Evolutionary conservation across 2,888 invertebrate genomes (phyloP).

Genomic region (Steinernema scapterisci): DNA sequence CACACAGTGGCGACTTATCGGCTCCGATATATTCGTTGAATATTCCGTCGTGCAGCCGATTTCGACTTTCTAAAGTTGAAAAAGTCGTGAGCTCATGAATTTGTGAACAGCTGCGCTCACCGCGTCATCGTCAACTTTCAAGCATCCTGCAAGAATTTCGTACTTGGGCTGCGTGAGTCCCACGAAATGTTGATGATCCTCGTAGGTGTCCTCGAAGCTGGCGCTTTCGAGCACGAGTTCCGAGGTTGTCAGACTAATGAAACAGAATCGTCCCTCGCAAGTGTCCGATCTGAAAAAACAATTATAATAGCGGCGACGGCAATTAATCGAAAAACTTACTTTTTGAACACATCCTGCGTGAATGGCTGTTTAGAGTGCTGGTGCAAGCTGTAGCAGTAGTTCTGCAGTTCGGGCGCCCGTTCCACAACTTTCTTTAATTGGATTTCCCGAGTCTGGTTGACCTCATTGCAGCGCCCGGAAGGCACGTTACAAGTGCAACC

Average conservation of each 20-base stretch:
- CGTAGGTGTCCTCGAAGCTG: conserved; percentile 52
- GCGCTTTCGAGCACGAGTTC: conserved; percentile 62
- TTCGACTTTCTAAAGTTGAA: conserved; percentile 56
- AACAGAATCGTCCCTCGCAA: conserved; percentile 66
- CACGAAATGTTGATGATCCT: conserved; percentile 56
- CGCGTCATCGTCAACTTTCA: conserved; percentile 64
- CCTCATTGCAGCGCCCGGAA: conserved; percentile 61
- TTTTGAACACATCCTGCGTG: conserved; percentile 61
- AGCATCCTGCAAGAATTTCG: conserved; percentile 64
- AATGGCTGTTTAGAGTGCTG: conserved; percentile 59
- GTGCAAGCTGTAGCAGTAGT: conserved; percentile 64
- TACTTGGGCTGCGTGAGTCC: conserved; percentile 54
- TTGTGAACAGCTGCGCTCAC: conserved; percentile 39
- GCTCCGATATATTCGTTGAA: conserved; percentile 50
- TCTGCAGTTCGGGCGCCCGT: conserved; percentile 51
- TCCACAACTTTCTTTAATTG: conserved; percentile 61
- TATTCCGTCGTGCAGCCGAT: conserved; percentile 64
- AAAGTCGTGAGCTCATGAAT: background rate
- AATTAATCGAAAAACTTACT: conserved; percentile 43
- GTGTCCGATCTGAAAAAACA: conserved; percentile 57
- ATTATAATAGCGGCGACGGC: conserved; percentile 17
- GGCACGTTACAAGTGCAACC: conserved; percentile 65
- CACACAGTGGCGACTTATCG: conserved; percentile 61
- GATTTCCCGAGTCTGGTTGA: conserved; percentile 55
- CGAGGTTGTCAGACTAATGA: conserved; percentile 61